Evolutionary conservation across 2,888 invertebrate species (phyloP).

Genomic region (Baccha elongata): DNA sequence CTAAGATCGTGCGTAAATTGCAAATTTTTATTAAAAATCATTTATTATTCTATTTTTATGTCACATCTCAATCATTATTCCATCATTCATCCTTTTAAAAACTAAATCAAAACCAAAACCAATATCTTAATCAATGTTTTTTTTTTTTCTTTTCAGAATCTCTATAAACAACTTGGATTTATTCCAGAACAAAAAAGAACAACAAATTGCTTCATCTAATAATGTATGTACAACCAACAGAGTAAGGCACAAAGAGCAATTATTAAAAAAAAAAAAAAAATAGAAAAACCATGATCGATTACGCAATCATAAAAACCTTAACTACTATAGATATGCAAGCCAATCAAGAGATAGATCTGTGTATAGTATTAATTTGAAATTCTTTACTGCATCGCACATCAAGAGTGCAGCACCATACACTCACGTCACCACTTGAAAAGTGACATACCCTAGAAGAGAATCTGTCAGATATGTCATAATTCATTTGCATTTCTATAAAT

Average conservation of each 20-base stretch:
- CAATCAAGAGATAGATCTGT: slow-evolving; percentile 55
- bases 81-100: slow-evolving; percentile 58
- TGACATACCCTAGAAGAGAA: slow-evolving; percentile 72
- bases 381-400: slow-evolving; percentile 26
- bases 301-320: slow-evolving; percentile 59
- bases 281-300: slow-evolving; percentile 66
- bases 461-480: slow-evolving; percentile 73
- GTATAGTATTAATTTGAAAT: slow-evolving; percentile 28
- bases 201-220: slow-evolving; percentile 21
- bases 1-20: slow-evolving; percentile 18
- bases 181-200: slow-evolving; percentile 52
- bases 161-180: slow-evolving; percentile 45
- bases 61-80: slow-evolving; percentile 55
- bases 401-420: slow-evolving; percentile 25
- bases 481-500: slow-evolving; percentile 69
- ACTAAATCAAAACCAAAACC: slow-evolving; percentile 59
- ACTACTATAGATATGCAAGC: slow-evolving; percentile 50
- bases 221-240: slow-evolving; percentile 9
- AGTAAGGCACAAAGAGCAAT: slow-evolving; percentile 54
- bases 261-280: slow-evolving; percentile 34
- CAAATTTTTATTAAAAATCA: slow-evolving; percentile 44
- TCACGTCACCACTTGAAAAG: slow-evolving; percentile 71
- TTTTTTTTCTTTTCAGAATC: slow-evolving; percentile 55
- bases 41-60: slow-evolving; percentile 11
- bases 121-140: slow-evolving; percentile 65